A percentile compares a stretch with the other conserved stretches of the same genome.
Conservation (phyloP, 2,888 invertebrate species). For the Eucriotettix oculatus region DNA sequence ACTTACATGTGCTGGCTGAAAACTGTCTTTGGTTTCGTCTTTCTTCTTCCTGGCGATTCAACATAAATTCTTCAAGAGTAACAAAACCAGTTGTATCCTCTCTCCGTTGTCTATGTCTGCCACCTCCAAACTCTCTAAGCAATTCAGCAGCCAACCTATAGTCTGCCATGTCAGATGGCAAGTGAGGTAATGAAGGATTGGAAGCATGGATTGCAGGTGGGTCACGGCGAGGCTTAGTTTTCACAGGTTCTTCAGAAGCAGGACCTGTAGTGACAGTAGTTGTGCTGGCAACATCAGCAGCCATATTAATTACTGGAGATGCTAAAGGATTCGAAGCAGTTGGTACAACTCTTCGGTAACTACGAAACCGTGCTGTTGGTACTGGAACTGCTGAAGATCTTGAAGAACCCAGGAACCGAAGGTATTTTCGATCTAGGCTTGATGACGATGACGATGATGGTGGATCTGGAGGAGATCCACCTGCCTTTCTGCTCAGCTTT, state of each 20-base stretch:
- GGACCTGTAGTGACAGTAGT: no score
- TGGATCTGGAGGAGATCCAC: constrained; percentile 16
- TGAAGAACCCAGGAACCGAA: constrained; percentile 35
- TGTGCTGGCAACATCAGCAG: no score
- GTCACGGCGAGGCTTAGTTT: no score
- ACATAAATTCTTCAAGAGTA: constrained; percentile 64
- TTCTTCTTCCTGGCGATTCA: constrained; percentile 58
- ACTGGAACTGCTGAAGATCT: constrained; percentile 36
- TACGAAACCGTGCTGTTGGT: constrained; percentile 62
- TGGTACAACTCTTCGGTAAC: constrained; percentile 42
- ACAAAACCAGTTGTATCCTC: constrained; percentile 50
- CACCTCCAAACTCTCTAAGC: constrained; percentile 10
- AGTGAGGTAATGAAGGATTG: constrained; percentile 8
- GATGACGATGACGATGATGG: constrained; percentile 26
- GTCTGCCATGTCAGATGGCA: constrained; percentile 10
- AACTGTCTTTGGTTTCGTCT: constrained; percentile 17
- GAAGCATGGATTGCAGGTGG: constrained; percentile 7
- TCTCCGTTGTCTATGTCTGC: constrained; percentile 20
- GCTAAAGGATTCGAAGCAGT: not conserved
- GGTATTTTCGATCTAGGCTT: constrained; percentile 55
- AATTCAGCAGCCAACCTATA: constrained; percentile 12
- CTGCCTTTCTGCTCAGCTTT: constrained; percentile 35
- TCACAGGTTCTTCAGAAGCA: no score
- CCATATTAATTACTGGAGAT: no score
- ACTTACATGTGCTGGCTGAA: no score